Percentiles rank a stretch among this genome's conserved stretches.
phyloP scores from a whole-genome alignment of 1,140 invertebrate species.

The Apis dorsata region DNA sequence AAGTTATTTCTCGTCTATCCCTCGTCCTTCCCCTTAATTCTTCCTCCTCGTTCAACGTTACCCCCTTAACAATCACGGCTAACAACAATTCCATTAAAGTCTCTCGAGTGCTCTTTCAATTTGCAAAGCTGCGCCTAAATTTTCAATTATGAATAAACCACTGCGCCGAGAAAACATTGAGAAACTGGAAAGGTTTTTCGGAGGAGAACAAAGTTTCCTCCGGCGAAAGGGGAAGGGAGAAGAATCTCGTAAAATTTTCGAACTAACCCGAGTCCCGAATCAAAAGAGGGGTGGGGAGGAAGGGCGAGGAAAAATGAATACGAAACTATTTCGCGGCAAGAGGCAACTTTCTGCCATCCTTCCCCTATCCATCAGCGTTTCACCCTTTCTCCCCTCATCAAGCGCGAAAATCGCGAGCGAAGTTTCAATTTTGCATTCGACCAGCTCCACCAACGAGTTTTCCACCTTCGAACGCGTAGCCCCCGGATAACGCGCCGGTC shows the following conservation, averaged over 20 bases:
- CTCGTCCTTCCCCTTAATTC: conserved; percentile 2
- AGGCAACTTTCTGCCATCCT: neutral
- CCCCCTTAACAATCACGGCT: neutral
- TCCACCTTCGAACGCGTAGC: neutral
- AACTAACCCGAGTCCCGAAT: neutral
- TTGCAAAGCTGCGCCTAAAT: neutral
- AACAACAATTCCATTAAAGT: conserved; percentile 9
- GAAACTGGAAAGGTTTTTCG: too few relatives aligned
- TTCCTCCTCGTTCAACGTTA: conserved; percentile 18
- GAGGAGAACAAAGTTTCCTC: too few relatives aligned
- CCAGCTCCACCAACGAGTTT: neutral
- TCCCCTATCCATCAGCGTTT: neutral
- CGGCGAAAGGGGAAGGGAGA: too few relatives aligned
- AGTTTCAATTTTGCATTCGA: conserved; percentile 36
- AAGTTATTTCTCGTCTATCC: neutral
- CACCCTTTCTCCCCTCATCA: neutral
- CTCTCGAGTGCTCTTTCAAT: neutral
- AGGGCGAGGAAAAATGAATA: neutral
- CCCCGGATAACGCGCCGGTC: neutral
- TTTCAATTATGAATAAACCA: neutral
- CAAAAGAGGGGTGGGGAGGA: neutral
- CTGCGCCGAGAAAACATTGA: too few relatives aligned
- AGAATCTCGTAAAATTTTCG: neutral
- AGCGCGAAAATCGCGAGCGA: conserved; percentile 30
- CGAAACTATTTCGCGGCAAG: neutral